Evolutionary conservation across 2,888 invertebrate species (phyloP), one percentile per base, ranked within the genome.

Genomic region (Sericinus montela): DNA sequence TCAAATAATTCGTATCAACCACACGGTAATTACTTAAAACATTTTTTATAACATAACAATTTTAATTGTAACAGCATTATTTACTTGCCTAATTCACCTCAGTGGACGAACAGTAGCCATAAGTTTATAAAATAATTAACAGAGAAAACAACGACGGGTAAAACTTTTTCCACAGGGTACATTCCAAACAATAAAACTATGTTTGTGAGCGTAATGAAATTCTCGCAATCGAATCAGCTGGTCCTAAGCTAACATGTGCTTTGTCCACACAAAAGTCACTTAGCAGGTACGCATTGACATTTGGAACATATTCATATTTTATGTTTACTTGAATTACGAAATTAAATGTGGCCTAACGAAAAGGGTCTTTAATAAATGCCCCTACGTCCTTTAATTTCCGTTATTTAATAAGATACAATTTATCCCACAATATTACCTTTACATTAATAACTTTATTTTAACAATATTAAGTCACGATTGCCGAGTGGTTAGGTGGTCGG

Each of bases 191-290:
- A 37, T 36, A 40, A 45, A 55, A 56, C 52, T 43, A 48, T 42
- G 46, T 55, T 55, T 45, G 49, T 40, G 10, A 41, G 34, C 39
- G 39, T 55, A 51, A 51, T 51, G 37, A 48, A 55, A 53, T 53
- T 55, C 38, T 41, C 32, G 48, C 51, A 55, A 55, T 51, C 53
- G 48, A 55, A 53, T 55, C 50, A 51, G 43, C 10, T 5, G 14
- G 45, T 39, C 49, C 53, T 51, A 54, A 54, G 38, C 48, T 35
- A 54, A 54, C 48, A 48, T 43, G 42, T 28, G 51, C 36, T 45
- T 36, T 39, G 45, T 45, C 35, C 14, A 38, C 43, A 7, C 3
- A 23, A 30, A 19, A 19, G 19, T 25, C 10, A 0, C 39, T 46
- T 40, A 38, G 40, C 40, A 47, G 40, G 46, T 40, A 47, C n/a